Evolutionary conservation across 2,113 vertebrate genomes (phyloP).

Genomic region (Catharus bicknelli): DNA sequence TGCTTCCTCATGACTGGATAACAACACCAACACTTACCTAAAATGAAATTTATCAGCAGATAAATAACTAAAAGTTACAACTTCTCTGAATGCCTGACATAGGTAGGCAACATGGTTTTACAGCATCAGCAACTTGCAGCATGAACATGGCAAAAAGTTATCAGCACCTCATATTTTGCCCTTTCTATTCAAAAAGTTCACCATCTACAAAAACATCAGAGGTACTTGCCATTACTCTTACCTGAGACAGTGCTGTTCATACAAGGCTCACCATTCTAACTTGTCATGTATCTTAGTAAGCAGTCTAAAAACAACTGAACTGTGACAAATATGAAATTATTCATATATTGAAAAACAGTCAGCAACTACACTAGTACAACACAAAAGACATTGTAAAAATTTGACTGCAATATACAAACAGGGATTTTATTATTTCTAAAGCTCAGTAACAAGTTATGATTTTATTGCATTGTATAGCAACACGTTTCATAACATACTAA

Average conservation of each 20-base stretch:
- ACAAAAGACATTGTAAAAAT: neutral
- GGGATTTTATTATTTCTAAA: neutral
- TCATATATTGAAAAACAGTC: neutral
- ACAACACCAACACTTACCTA: constrained; percentile 53
- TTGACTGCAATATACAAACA: neutral
- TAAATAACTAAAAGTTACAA: neutral
- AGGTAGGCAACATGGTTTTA: neutral
- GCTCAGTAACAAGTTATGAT: neutral
- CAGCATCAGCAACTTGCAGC: neutral
- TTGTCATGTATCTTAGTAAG: neutral
- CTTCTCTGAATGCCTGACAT: neutral
- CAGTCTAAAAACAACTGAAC: neutral
- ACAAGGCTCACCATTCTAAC: neutral
- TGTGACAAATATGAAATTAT: neutral
- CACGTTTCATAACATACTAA: neutral
- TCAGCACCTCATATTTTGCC: neutral
- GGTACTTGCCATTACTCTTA: neutral
- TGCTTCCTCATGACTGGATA: constrained; percentile 29
- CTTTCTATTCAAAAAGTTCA: neutral
- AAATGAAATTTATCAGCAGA: constrained; percentile 28
- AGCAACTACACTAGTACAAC: neutral
- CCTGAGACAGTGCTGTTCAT: neutral
- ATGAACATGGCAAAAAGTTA: neutral
- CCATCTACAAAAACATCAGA: neutral
- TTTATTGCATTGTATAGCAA: neutral